Conservation (phyloP, 2,888 invertebrate genomes). For the Amphiduros pacificus region DNA sequence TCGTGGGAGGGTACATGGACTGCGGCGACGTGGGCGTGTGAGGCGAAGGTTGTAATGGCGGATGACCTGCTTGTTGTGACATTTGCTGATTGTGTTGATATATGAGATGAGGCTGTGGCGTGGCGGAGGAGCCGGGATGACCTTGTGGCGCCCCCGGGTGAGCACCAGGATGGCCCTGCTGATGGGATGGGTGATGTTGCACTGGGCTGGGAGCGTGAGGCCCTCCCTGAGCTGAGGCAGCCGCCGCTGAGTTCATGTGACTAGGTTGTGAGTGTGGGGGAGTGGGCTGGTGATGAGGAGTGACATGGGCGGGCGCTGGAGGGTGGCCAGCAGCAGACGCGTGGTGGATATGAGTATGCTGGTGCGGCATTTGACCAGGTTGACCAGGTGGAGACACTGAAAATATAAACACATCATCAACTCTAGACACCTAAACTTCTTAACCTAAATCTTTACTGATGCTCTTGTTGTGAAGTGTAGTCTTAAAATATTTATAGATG, state of each 20-base stretch:
- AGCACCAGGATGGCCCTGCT: background rate
- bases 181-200: constrained; percentile 12
- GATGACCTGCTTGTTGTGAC: constrained; percentile 10
- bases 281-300: background rate
- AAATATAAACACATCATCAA: background rate
- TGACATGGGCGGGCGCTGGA: constrained; percentile 9
- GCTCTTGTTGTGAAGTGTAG: background rate
- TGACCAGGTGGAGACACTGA: constrained; percentile 17
- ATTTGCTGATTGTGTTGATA: constrained; percentile 5
- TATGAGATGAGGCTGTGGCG: constrained; percentile 14
- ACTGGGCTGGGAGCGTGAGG: constrained; percentile 11
- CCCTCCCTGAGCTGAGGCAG: background rate
- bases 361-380: constrained; percentile 16
- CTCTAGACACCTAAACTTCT: background rate
- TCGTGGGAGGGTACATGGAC: constrained; percentile 10
- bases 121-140: constrained; percentile 6
- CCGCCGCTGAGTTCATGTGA: constrained; percentile 14
- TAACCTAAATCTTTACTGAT: background rate
- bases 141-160: constrained; percentile 8
- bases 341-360: constrained; percentile 10
- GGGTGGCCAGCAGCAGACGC: background rate
- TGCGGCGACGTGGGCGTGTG: constrained; percentile 20
- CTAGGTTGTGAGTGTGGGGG: constrained; percentile 13
- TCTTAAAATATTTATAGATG: background rate
- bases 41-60: constrained; percentile 13